These are phyloP conservation scores for Lophotis ruficrista DNA, from an alignment of 2,113 vertebrate genomes.

Conservation along the genomic window DNA sequence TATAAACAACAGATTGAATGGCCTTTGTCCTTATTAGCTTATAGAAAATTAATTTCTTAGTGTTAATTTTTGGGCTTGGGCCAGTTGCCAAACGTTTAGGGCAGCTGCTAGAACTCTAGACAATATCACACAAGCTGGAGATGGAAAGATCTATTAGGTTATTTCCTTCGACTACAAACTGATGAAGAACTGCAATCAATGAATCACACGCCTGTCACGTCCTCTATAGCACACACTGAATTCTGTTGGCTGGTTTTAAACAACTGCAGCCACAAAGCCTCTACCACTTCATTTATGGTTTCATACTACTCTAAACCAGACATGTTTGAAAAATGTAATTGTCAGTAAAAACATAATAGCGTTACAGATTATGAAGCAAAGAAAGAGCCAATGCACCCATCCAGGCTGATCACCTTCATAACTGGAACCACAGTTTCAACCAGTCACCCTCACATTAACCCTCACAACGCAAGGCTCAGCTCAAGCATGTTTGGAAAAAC, in stretches of 20 bases:
- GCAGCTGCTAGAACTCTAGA: not conserved
- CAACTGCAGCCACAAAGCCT: not conserved
- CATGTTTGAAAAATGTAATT: not conserved
- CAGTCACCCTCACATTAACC: not conserved
- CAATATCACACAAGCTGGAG: not conserved
- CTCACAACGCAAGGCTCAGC: not conserved
- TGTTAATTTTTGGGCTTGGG: conserved; percentile 25
- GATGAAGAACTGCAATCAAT: conserved; percentile 37
- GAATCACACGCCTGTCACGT: not conserved
- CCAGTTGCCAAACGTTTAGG: not conserved
- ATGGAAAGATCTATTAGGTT: conserved; percentile 41
- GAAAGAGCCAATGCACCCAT: not conserved
- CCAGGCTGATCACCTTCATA: not conserved
- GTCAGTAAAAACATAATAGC: not conserved
- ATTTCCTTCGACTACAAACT: not conserved
- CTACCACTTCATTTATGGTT: conserved; percentile 10
- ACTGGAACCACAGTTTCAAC: not conserved
- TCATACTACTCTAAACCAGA: not conserved
- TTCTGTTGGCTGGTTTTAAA: not conserved
- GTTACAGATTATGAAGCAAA: not conserved
- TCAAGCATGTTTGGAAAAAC: not conserved
- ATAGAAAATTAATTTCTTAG: conserved; percentile 34
- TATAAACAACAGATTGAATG: conserved; percentile 24
- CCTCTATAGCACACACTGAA: not conserved
- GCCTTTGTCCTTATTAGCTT: conserved; percentile 29